A percentile compares a stretch with the other conserved stretches of the same genome.
phyloP scores from a whole-genome alignment of 1,140 invertebrate species.

The Ceratitis capitata region DNA sequence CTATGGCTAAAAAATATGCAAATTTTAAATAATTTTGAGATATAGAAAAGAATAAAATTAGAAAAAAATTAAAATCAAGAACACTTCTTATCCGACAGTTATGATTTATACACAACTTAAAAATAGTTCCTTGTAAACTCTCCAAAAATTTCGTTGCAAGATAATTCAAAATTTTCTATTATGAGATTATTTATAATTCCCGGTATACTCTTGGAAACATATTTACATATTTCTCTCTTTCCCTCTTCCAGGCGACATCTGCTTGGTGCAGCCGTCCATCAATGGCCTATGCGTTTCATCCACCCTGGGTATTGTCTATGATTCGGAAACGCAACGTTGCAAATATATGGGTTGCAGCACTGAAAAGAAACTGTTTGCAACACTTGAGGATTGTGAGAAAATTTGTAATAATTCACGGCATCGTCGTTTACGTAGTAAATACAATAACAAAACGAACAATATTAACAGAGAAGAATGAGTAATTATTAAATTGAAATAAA shows the following conservation, averaged over 20 bases:
- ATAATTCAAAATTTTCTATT: too few relatives aligned
- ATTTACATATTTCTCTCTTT: not conserved
- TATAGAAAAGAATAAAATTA: too few relatives aligned
- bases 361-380: conserved; percentile 50
- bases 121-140: too few relatives aligned
- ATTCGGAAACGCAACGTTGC: conserved; percentile 56
- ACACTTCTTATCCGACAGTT: too few relatives aligned
- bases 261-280: conserved; percentile 52
- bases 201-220: too few relatives aligned
- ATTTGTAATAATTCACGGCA: conserved; percentile 59
- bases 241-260: conserved; percentile 51
- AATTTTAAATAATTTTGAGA: too few relatives aligned
- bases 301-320: conserved; percentile 57
- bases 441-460: conserved; percentile 27
- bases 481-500: not conserved
- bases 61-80: too few relatives aligned
- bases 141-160: too few relatives aligned
- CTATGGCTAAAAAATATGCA: too few relatives aligned
- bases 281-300: conserved; percentile 51
- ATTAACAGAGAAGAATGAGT: not conserved
- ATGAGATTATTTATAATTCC: too few relatives aligned
- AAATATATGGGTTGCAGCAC: conserved; percentile 54
- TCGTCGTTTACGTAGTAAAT: conserved; percentile 37
- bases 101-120: too few relatives aligned
- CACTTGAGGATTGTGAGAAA: conserved; percentile 57